Evolutionary conservation across 2,888 invertebrate species (phyloP), one percentile per base, ranked within the genome.

Genomic region (Temnothorax ravouxi): DNA sequence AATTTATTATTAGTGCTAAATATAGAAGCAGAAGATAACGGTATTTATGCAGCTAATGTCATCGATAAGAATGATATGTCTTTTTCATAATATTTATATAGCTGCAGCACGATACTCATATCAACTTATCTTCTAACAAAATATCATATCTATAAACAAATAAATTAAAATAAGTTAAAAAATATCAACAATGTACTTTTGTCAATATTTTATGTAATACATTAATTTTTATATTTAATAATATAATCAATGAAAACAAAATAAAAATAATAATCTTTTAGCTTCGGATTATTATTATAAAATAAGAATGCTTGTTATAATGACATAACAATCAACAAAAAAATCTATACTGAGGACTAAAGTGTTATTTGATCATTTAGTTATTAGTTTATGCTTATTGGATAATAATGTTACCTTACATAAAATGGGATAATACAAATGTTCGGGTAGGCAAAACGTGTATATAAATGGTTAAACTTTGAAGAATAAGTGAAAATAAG

Each of bases 1-100:
- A 79, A 69, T 69, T 50, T 29, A 29, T 29, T 29, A 29, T 3
- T 75, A 50, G 6, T 34, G 21, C 18, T 75, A 75, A 44, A 29
- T 41, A 3, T 44, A 61, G 18, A 52, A 18, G 18, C 41, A 56
- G 9, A 44, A 62, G 62, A 66, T 66, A 59, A 77, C 18, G 11
- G 13, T 62, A 62, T 75, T 75, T 47, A 34, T 50, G 21, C n/a
- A n/a, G 18, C 9, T 18, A n/a, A 8, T 9, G 15, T 44, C 34
- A 50, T 2, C 6, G 50, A 64, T 62, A 76, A 76, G 18, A 54
- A 29, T 52, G 2, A 13, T 0, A 9, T 13, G 11, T 64, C 38
- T 41, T 62, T 25, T 38, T n/a, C 18, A 11, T 2, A 62, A 18
- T 44, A 38, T 15, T 56, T 56, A 54, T 71, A 54, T 2, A 56